Conservation (phyloP, 2,113 vertebrate genomes). For the Aegithalos caudatus region DNA sequence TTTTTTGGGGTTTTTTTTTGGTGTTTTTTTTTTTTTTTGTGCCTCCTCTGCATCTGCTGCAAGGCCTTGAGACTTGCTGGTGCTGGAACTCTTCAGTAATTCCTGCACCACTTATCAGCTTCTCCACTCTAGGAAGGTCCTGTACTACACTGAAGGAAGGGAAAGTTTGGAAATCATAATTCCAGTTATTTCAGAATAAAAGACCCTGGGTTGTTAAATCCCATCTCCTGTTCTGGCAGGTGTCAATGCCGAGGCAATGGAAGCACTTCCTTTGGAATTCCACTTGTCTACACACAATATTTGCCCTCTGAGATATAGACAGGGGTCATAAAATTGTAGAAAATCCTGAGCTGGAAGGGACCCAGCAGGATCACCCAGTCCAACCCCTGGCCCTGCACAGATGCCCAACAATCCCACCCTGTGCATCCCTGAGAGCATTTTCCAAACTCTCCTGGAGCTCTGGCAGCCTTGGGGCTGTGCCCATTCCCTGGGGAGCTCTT, state of each 20-base stretch:
- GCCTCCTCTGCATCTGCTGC: neutral
- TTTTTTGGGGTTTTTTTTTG: too few species aligned
- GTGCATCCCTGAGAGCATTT: rapidly evolving
- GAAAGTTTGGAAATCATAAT: neutral
- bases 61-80: neutral
- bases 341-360: too few species aligned
- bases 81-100: neutral
- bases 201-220: neutral
- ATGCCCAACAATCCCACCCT: neutral
- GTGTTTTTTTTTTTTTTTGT: neutral
- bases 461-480: rapidly evolving
- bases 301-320: rapidly evolving
- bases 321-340: neutral
- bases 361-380: neutral
- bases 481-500: neutral
- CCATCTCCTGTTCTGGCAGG: neutral
- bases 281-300: rapidly evolving
- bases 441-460: neutral
- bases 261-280: neutral
- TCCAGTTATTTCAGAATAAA: neutral
- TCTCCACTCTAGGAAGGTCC: neutral
- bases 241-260: rapidly evolving
- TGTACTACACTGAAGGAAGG: too few species aligned
- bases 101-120: neutral
- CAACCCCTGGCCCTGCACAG: neutral